Conservation (phyloP, 2,113 vertebrate genomes). For the Sphyrna mokarran region DNA sequence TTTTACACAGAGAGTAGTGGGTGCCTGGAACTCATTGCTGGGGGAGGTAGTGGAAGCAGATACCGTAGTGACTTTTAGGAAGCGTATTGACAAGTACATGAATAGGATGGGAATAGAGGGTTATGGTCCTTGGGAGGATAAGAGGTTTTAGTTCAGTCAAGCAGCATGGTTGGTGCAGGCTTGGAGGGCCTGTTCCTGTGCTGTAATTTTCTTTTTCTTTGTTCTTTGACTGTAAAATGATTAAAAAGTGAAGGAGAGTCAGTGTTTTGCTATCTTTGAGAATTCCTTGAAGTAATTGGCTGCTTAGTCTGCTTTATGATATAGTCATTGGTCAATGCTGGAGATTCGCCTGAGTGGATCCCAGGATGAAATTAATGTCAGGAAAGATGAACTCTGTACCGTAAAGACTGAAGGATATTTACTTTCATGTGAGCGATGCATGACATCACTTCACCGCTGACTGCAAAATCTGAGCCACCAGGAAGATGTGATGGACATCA, state of each 20-base stretch:
- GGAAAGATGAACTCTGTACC: neutral
- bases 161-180: too few species aligned
- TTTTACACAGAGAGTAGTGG: too few species aligned
- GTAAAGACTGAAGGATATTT: neutral
- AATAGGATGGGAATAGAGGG: too few species aligned
- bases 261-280: neutral
- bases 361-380: neutral
- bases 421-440: neutral
- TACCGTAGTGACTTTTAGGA: too few species aligned
- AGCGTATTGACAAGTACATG: too few species aligned
- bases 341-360: neutral
- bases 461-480: neutral
- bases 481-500: neutral
- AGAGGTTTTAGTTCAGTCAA: too few species aligned
- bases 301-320: neutral
- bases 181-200: too few species aligned
- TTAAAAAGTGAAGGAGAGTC: neutral
- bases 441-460: neutral
- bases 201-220: too few species aligned
- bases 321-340: neutral
- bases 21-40: too few species aligned
- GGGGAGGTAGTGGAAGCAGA: too few species aligned
- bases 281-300: neutral
- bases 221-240: neutral
- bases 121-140: too few species aligned